Evolutionary conservation across 2,888 invertebrate species (phyloP), one percentile per base, ranked within the genome.

Genomic region (Lysandra coridon): DNA sequence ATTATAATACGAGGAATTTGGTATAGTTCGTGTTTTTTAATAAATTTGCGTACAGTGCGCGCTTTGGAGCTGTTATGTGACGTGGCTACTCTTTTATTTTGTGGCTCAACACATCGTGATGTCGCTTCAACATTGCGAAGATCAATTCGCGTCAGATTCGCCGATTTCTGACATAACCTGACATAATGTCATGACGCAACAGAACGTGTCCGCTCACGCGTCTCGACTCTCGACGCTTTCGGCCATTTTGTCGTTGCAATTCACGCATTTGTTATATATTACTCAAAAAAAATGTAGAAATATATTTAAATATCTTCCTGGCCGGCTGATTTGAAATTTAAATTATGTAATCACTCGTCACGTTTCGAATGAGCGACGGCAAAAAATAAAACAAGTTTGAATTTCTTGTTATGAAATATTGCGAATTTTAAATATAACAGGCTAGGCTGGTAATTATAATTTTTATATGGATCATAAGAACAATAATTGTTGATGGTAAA

Each of bases 341-440:
- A 69, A 69, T 69, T 33, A 12, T 69, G 69, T 69, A 33, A 69
- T 69, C 17, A 69, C 30, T 69, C 69, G 33, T 69, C 33, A 33
- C 4, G 14, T 12, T 1, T 69, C 14, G 10, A 69, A 69, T 12
- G 10, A 0, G 12, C 69, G 33, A 4, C 23, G 30, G 4, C 33
- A 69, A 69, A 33, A 69, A 69, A 14, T 69, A 33, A 14, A 69
- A 69, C 69, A 14, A 69, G 69, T 37, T 69, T 37, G 17, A 37
- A 69, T 69, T 69, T 69, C 17, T 37, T 69, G 69, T 69, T 69
- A 69, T 37, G 33, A 69, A 69, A 69, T 17, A 69, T 69, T 33
- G 37, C 33, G 69, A 33, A 37, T 33, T 33, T 2, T 30, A 33
- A 37, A 17, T 33, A 69, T 69, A 69, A 69, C 33, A 17, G 69